Base-by-base conservation (phyloP, 2,113 vertebrate species). In the Natator depressus region DNA sequence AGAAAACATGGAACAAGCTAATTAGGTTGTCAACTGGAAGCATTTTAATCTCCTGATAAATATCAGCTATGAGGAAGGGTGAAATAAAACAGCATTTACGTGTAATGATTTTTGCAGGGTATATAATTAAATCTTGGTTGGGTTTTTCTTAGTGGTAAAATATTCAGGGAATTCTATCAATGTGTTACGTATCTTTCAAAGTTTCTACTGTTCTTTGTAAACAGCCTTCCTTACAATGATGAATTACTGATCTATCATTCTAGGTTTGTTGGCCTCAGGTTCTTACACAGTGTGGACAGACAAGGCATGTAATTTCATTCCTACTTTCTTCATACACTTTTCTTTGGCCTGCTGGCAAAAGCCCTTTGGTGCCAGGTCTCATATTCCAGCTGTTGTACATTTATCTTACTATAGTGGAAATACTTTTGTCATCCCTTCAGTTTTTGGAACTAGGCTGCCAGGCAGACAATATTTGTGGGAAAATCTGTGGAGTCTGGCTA, bases 321-420 rank as follows among this genome's bases (percentile, higher is more conserved):
- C 92, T 87, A 4, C 78, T 96, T 83, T 80, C 83, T 97, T 89
- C 87, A 80, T 95, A 95, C 88, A 96, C 96, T 98, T 94, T 93
- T 96, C 90, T 91, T 95, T 94, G 95, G 97, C 95, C 93, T 92
- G 90, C 87, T 98, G 97, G 98, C 96, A 96, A 97, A 97, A 96
- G 94, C 94, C 93, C 96, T 93, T 94, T 97, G 97, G 97, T 98
- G 97, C 98, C 97, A 98, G 91, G 38, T 89, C 97, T 97, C 38
- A 2, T 95, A 93, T 98, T 97, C 97, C 98, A 98, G 98, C 97
- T 98, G 97, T 97, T 97, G 94, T 81, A 91, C 97, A 98, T 98
- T 98, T 96, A 82, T 98, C 98, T 98, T 98, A 55, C 79, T 82
- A 80, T 93, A 0, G 2, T 78, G 91, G 90, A 94, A 97, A 97